phyloP scores from a whole-genome alignment of 53 echinoderm and acorn worm species.

The Echinometra lucunter region DNA sequence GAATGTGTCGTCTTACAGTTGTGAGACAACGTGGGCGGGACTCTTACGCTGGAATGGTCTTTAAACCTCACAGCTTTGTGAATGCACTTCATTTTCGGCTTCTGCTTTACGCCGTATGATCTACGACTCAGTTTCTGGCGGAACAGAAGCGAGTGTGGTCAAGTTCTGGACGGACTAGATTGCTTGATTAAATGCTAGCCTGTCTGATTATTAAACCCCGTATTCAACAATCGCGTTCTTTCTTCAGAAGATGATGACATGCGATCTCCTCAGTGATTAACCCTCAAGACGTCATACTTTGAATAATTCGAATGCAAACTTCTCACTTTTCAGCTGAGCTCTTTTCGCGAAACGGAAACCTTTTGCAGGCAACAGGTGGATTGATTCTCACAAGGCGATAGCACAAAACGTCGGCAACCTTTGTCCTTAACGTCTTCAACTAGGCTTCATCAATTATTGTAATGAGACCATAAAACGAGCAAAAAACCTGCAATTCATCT shows the following conservation, averaged over 20 bases:
- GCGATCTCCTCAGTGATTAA: not conserved
- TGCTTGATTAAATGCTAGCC: not conserved
- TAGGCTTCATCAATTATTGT: not conserved
- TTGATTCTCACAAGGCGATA: not conserved
- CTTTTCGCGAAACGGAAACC: not conserved
- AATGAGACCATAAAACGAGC: not conserved
- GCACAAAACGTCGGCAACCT: not conserved
- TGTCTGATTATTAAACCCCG: too few relatives aligned
- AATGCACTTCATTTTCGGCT: not conserved
- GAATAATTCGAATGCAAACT: not conserved
- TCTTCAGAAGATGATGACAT: not conserved
- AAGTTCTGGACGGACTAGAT: not conserved
- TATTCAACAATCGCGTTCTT: not conserved
- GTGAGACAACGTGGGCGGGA: not conserved
- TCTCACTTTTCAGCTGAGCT: not conserved
- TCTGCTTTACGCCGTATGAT: not conserved
- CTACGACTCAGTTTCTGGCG: too few relatives aligned
- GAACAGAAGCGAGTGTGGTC: not conserved
- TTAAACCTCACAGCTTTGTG: not conserved
- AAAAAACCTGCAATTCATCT: not conserved
- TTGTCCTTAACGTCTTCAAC: not conserved
- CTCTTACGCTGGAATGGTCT: not conserved
- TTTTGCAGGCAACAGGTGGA: not conserved
- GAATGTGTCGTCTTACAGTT: constrained; percentile 14
- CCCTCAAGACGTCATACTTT: not conserved